Evolutionary conservation across 2,797 vertebrate genomes (phyloP).

Genomic region (Hozukius guyotensis): DNA sequence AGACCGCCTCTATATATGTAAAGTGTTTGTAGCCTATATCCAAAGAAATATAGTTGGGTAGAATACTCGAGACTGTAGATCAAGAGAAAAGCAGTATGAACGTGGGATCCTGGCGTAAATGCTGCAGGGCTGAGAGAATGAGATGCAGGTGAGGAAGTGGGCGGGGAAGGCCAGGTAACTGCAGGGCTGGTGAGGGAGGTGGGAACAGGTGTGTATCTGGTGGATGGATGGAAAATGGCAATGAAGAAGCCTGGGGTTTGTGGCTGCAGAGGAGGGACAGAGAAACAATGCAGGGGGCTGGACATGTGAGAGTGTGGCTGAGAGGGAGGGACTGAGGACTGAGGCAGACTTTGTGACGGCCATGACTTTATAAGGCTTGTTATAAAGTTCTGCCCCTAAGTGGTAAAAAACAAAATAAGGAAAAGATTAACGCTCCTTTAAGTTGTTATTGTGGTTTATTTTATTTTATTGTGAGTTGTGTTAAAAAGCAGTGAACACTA

Average conservation of each 20-base stretch:
- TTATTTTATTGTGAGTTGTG: neutral
- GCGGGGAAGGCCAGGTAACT: neutral
- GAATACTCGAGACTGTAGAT: neutral
- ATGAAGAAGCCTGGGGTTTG: too few relatives aligned
- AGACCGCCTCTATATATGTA: neutral
- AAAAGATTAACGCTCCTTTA: neutral
- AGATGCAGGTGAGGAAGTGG: neutral
- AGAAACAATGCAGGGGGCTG: too few relatives aligned
- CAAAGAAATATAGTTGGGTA: neutral
- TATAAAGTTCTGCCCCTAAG: neutral
- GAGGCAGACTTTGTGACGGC: neutral
- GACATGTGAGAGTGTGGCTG: too few relatives aligned
- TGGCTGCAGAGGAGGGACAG: too few relatives aligned
- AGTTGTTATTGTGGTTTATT: neutral
- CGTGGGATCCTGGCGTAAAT: neutral
- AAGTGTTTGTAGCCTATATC: neutral
- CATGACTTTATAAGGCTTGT: neutral
- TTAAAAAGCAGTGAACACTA: neutral
- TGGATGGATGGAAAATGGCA: neutral
- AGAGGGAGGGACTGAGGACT: too few relatives aligned
- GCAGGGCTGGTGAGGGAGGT: neutral
- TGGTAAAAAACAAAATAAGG: neutral
- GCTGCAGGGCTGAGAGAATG: neutral
- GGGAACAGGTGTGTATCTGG: neutral
- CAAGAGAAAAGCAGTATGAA: neutral